Percentiles rank a stretch among this genome's conserved stretches.
These are phyloP conservation scores for Dasysyrphus albostriatus DNA, from an alignment of 2,888 invertebrate genomes.

Conservation along the genomic window DNA sequence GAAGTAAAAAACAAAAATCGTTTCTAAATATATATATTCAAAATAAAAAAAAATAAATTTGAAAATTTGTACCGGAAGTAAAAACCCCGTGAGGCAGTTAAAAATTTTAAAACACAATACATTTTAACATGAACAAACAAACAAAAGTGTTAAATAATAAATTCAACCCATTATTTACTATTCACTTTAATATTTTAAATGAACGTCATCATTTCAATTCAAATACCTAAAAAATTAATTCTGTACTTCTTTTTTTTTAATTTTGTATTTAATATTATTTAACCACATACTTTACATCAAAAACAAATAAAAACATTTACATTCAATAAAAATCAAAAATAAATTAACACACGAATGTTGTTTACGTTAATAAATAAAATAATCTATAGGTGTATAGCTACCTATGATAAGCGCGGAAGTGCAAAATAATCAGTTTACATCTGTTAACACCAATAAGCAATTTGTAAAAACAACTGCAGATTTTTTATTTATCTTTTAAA, in stretches of 20 bases:
- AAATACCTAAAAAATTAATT: not conserved
- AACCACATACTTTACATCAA: not conserved
- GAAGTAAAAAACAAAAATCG: too few species aligned
- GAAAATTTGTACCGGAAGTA: too few species aligned
- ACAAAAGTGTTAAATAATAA: not conserved
- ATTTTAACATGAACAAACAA: too few species aligned
- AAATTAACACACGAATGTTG: constrained; percentile 3
- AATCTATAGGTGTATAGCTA: not conserved
- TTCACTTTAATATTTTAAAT: not conserved
- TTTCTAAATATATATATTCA: too few species aligned
- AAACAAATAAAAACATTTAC: constrained; percentile 1
- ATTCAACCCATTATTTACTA: not conserved
- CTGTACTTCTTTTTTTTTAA: not conserved
- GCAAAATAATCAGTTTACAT: constrained; percentile 43
- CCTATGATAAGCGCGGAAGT: not conserved
- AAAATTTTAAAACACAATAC: too few species aligned
- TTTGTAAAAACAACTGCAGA: constrained; percentile 20
- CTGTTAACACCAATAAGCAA: constrained; percentile 31
- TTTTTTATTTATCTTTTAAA: not conserved
- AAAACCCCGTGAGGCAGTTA: too few species aligned
- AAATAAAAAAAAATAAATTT: too few species aligned
- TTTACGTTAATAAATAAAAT: not conserved
- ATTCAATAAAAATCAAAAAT: constrained; percentile 23
- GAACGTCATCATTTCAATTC: not conserved
- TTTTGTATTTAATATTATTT: not conserved